Conservation (phyloP, 2,113 vertebrate genomes). For the Alces alces region DNA sequence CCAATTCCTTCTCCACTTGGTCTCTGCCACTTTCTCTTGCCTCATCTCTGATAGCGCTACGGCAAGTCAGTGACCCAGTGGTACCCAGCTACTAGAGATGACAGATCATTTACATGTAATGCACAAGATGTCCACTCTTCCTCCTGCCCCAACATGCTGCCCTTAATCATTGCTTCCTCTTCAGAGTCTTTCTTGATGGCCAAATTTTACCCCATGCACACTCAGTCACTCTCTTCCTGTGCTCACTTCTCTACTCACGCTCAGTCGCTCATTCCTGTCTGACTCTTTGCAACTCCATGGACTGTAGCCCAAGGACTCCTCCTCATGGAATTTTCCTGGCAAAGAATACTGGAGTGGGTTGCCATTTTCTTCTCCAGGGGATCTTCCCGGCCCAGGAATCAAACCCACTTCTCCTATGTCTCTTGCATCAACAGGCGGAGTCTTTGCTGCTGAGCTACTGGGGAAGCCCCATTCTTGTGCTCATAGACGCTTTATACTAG, state of each 20-base stretch:
- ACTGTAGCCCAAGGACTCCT: not conserved
- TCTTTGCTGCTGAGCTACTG: not conserved
- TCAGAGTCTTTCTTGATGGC: not conserved
- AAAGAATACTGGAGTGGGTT: not conserved
- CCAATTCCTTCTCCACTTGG: not conserved
- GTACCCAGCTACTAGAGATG: not conserved
- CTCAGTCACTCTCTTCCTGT: not conserved
- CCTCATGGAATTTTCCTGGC: not conserved
- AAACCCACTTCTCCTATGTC: not conserved
- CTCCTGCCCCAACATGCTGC: not conserved
- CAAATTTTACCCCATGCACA: accelerated
- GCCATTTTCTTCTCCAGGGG: not conserved
- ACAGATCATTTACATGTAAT: not conserved
- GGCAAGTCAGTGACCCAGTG: not conserved
- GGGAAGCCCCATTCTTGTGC: not conserved
- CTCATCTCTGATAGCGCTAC: not conserved
- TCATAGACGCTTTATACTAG: not conserved
- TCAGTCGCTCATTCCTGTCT: not conserved
- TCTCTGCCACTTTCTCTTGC: not conserved
- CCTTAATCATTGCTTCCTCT: not conserved
- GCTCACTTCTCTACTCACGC: not conserved
- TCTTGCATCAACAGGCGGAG: not conserved
- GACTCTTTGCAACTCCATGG: not conserved
- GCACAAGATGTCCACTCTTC: not conserved
- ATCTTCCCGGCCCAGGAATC: not conserved